These are phyloP conservation scores for Wasmannia auropunctata DNA, from an alignment of 1,140 invertebrate genomes.

Conservation along the genomic window DNA sequence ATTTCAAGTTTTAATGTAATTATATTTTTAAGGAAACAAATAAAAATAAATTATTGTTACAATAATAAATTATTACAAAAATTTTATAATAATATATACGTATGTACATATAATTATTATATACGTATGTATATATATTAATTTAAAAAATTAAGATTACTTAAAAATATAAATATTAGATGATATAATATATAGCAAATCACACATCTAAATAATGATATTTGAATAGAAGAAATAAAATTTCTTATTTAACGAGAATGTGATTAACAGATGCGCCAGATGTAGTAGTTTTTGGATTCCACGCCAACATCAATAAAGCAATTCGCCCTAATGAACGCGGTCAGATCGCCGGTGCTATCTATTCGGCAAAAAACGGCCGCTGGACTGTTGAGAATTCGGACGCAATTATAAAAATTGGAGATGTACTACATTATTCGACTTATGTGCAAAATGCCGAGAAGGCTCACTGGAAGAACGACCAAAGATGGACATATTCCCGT, in stretches of 20 bases:
- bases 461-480: slow-evolving; percentile 51
- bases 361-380: slow-evolving; percentile 67
- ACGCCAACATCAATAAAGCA: slow-evolving; percentile 79
- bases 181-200: neutral
- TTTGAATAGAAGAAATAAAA: slow-evolving; percentile 4
- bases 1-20: neutral
- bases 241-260: neutral
- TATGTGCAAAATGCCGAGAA: slow-evolving; percentile 78
- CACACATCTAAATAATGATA: neutral
- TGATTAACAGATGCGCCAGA: slow-evolving; percentile 74
- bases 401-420: slow-evolving; percentile 76
- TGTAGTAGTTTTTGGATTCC: slow-evolving; percentile 79
- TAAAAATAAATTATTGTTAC: neutral
- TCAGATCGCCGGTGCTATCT: slow-evolving; percentile 70
- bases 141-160: neutral
- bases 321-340: slow-evolving; percentile 72
- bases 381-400: slow-evolving; percentile 79
- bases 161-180: neutral
- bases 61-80: neutral
- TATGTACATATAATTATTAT: too few relatives aligned
- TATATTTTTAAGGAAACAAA: neutral
- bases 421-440: slow-evolving; percentile 83
- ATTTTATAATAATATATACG: neutral
- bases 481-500: slow-evolving; percentile 46
- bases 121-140: neutral